Conservation (phyloP, 2,113 vertebrate genomes). For the Aix galericulata region DNA sequence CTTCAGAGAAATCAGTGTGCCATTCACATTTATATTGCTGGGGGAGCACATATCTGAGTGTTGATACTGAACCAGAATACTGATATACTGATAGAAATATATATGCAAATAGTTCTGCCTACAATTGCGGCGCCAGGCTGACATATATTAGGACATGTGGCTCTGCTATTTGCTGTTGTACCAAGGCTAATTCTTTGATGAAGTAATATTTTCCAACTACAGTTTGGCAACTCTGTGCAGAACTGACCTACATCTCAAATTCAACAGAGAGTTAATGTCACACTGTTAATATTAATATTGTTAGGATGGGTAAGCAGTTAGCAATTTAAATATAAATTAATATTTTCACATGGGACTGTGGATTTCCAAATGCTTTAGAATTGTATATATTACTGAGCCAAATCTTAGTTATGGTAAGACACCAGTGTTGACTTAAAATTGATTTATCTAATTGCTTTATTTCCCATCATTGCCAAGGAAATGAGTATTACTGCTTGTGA, state of each 20-base stretch:
- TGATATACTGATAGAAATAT: constrained; percentile 31
- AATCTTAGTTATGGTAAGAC: constrained; percentile 46
- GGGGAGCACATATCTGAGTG: neutral
- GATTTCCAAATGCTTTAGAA: constrained; percentile 49
- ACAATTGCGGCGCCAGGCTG: constrained; percentile 66
- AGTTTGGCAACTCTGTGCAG: constrained; percentile 40
- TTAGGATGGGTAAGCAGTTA: constrained; percentile 62
- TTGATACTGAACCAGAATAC: constrained; percentile 36
- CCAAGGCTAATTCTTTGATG: constrained; percentile 61
- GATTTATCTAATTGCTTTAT: constrained; percentile 68
- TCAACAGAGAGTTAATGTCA: constrained; percentile 64
- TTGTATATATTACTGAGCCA: constrained; percentile 38
- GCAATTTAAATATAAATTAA: constrained; percentile 61
- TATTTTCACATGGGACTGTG: constrained; percentile 58
- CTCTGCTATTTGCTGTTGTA: constrained; percentile 46
- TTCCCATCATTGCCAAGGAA: constrained; percentile 62
- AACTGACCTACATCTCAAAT: constrained; percentile 59
- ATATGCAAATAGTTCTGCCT: constrained; percentile 45
- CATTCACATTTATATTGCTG: neutral
- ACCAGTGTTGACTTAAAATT: constrained; percentile 64
- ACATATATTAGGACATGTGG: constrained; percentile 37
- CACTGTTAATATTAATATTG: constrained; percentile 59
- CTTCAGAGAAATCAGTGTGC: constrained; percentile 29
- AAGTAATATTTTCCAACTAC: constrained; percentile 68
- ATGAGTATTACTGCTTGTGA: constrained; percentile 49